Conservation (phyloP, 2,113 vertebrate species). For the Percina caprodes region DNA sequence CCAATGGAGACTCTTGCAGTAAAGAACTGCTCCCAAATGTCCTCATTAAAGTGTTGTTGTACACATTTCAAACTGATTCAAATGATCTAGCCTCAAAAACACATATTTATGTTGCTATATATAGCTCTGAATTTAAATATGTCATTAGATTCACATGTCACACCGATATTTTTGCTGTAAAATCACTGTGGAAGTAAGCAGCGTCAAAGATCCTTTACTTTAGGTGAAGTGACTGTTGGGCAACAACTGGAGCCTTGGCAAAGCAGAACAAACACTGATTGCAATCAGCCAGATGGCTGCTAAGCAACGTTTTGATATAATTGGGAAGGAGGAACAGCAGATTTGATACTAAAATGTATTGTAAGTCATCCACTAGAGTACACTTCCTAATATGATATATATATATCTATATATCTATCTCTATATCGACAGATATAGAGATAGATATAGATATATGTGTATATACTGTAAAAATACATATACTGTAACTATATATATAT, state of each 20-base stretch:
- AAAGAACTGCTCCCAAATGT: slow-evolving; percentile 25
- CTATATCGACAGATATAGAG: no score
- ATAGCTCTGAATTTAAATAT: slow-evolving; percentile 10
- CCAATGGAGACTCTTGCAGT: slow-evolving; percentile 4
- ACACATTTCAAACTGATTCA: slow-evolving; percentile 28
- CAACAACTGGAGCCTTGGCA: slow-evolving; percentile 73
- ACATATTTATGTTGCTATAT: slow-evolving; percentile 1
- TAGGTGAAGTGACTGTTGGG: slow-evolving; percentile 64
- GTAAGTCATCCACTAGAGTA: no score
- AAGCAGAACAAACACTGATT: slow-evolving; percentile 65
- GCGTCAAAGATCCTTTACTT: slow-evolving; percentile 45
- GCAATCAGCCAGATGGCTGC: slow-evolving; percentile 77
- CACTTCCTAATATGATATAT: no score
- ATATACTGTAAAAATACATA: no score
- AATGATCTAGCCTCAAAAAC: not conserved
- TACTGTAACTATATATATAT: no score
- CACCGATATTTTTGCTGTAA: not conserved
- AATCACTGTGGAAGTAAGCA: slow-evolving; percentile 14
- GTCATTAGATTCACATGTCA: slow-evolving; percentile 18
- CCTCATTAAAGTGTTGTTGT: slow-evolving; percentile 16
- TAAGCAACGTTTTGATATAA: slow-evolving; percentile 73
- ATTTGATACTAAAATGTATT: slow-evolving; percentile 65
- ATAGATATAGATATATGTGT: no score
- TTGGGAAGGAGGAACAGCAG: slow-evolving; percentile 50
- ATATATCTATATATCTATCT: not conserved